These are phyloP conservation scores for Dicyrtomina minuta DNA, from an alignment of 2,888 invertebrate genomes.

Conservation along the genomic window DNA sequence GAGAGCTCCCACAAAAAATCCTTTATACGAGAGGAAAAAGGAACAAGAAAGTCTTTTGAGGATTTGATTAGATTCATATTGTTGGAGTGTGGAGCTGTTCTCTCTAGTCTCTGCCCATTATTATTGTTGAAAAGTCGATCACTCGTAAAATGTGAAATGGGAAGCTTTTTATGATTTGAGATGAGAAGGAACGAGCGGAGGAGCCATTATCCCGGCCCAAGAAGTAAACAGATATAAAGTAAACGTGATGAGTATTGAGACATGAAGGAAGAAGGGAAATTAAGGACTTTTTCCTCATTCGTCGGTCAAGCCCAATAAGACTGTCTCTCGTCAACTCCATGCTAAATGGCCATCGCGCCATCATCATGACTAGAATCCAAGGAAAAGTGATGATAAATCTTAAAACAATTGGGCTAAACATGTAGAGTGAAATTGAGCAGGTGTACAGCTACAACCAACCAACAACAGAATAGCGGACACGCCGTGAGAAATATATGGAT, in stretches of 20 bases:
- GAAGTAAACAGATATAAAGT: background rate
- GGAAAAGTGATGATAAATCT: constrained; percentile 27
- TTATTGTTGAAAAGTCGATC: constrained; percentile 19
- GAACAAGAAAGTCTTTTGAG: no score
- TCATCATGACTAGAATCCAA: background rate
- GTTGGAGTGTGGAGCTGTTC: no score
- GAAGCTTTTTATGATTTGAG: background rate
- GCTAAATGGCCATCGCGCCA: background rate
- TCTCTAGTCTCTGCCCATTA: no score
- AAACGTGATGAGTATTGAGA: background rate
- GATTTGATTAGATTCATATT: no score
- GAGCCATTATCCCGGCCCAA: background rate
- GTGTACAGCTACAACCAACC: no score
- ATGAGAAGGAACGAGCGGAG: background rate
- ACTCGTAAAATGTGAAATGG: constrained; percentile 13
- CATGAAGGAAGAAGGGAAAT: background rate
- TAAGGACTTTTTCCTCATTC: constrained; percentile 14
- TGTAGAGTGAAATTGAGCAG: constrained; percentile 25
- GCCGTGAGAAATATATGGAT: constrained; percentile 1
- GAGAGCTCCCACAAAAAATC: no score
- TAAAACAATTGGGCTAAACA: constrained; percentile 22
- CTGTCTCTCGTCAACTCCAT: no score
- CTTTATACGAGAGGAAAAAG: no score
- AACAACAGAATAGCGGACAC: no score
- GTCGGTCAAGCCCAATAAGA: background rate